Percentiles rank a stretch among this genome's conserved stretches.
These are phyloP conservation scores for Ormyrus rosae DNA, from an alignment of 2,888 invertebrate species.

Conservation along the genomic window DNA sequence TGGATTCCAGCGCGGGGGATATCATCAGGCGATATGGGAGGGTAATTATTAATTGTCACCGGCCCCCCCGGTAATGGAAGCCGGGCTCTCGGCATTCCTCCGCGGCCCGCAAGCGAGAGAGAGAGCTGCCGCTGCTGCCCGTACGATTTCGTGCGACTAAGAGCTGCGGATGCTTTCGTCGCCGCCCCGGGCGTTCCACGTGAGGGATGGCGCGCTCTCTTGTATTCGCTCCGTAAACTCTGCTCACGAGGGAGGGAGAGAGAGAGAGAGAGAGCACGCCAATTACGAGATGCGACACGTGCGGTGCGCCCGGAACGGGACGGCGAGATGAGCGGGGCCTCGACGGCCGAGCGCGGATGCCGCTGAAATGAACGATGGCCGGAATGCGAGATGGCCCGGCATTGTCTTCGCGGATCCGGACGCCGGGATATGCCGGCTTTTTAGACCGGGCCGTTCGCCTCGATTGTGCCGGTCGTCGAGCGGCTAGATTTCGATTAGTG, in stretches of 20 bases:
- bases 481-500: not conserved
- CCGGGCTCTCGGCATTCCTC: slow-evolving; percentile 25
- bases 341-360: not conserved
- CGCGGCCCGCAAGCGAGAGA: not conserved
- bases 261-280: not conserved
- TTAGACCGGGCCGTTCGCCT: not conserved
- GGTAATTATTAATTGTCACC: slow-evolving; percentile 71
- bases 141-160: not conserved
- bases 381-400: not conserved
- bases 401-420: not conserved
- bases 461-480: slow-evolving; percentile 4
- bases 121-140: not conserved
- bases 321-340: not conserved
- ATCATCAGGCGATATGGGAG: slow-evolving; percentile 65
- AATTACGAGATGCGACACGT: too few relatives aligned
- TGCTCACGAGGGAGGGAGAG: not conserved
- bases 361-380: slow-evolving; percentile 11
- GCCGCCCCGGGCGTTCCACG: not conserved
- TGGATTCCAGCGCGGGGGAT: slow-evolving; percentile 60
- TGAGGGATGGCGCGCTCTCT: not conserved
- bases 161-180: not conserved
- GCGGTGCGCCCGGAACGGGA: not conserved
- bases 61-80: slow-evolving; percentile 63
- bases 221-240: slow-evolving; percentile 4
- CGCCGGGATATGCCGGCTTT: too few relatives aligned